Evolutionary conservation across 2,797 vertebrate species (phyloP).

Genomic region (Bovichtus variegatus): DNA sequence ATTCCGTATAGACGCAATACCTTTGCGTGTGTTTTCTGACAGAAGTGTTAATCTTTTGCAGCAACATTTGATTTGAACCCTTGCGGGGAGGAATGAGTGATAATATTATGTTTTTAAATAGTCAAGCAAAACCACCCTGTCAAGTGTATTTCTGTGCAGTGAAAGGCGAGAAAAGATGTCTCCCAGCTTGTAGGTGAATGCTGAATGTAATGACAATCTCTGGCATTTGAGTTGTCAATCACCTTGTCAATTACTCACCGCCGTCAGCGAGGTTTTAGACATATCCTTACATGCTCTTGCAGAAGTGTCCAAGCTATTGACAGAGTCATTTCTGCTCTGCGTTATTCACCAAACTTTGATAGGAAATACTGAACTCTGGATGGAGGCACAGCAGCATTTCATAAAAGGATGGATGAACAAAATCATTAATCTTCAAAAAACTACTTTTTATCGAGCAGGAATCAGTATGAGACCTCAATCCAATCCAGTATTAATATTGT

Average conservation of each 20-base stretch:
- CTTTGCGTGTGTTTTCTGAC: constrained; percentile 16
- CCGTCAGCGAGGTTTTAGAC: constrained; percentile 38
- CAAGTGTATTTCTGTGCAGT: constrained; percentile 36
- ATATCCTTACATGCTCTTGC: constrained; percentile 20
- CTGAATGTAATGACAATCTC: constrained; percentile 49
- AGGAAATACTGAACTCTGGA: constrained; percentile 22
- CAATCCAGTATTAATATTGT: constrained; percentile 14
- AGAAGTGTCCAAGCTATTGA: constrained; percentile 26
- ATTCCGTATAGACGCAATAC: constrained; percentile 7
- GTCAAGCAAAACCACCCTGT: constrained; percentile 17
- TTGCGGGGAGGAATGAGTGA: constrained; percentile 22
- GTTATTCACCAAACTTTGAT: constrained; percentile 20
- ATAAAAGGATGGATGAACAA: constrained; percentile 29
- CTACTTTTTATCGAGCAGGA: constrained; percentile 19
- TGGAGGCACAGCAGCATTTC: constrained; percentile 14
- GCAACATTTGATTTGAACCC: constrained; percentile 35
- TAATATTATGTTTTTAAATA: constrained; percentile 33
- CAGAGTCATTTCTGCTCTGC: constrained; percentile 14
- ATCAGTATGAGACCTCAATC: neutral
- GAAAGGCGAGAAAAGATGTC: constrained; percentile 28
- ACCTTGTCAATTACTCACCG: constrained; percentile 68
- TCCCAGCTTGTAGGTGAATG: constrained; percentile 44
- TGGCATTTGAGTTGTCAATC: constrained; percentile 68
- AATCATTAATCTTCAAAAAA: constrained; percentile 47
- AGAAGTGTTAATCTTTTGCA: constrained; percentile 46